phyloP scores from a whole-genome alignment of 2,113 vertebrate genomes.

The Hemiprocne comata region DNA sequence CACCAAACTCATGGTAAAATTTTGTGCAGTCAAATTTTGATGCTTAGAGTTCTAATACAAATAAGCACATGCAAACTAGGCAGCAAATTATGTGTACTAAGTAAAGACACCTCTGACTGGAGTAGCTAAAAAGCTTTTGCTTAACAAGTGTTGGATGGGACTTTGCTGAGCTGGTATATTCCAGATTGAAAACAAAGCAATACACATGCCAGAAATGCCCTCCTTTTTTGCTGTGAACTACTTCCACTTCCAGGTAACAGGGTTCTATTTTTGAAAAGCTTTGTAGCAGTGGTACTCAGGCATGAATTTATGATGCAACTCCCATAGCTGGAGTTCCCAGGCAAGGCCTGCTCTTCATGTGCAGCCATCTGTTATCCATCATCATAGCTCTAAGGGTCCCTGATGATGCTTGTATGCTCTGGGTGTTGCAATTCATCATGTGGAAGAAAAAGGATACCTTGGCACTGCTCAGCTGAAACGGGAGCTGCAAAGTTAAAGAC shows the following conservation, averaged over 20 bases:
- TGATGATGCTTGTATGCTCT: background rate
- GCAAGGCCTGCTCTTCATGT: background rate
- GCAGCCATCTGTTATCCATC: slow-evolving; percentile 18
- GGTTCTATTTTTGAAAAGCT: background rate
- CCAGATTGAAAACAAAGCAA: background rate
- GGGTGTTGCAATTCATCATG: background rate
- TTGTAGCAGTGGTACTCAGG: background rate
- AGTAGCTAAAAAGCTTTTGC: background rate
- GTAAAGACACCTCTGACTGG: background rate
- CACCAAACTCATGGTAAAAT: background rate
- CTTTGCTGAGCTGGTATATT: background rate
- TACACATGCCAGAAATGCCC: background rate
- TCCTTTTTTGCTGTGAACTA: background rate
- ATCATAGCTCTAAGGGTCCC: background rate
- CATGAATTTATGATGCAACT: background rate
- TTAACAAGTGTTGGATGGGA: background rate
- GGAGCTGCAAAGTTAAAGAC: background rate
- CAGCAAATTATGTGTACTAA: background rate
- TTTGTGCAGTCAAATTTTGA: background rate
- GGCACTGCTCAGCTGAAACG: background rate
- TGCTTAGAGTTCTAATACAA: background rate
- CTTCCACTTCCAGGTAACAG: background rate
- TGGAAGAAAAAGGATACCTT: background rate
- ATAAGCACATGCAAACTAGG: background rate
- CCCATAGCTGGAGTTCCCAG: background rate